phyloP scores from a whole-genome alignment of 2,797 vertebrate genomes.

The Aselliscus stoliczkanus region DNA sequence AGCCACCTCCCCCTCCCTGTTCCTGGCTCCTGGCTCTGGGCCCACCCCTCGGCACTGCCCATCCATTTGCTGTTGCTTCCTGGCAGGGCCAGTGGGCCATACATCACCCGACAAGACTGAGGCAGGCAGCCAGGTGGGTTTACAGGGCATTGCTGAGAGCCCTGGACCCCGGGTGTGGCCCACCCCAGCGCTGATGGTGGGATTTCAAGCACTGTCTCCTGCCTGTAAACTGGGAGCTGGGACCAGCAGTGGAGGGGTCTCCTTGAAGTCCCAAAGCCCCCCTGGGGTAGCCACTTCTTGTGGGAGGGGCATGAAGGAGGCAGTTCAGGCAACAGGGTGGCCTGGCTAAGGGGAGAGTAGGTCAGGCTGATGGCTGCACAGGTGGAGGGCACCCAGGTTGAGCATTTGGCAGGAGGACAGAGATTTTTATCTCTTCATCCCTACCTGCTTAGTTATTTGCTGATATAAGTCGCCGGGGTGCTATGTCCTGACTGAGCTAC shows the following conservation, averaged over 20 bases:
- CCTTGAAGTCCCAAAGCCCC: neutral
- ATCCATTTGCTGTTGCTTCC: constrained; percentile 56
- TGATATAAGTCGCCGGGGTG: neutral
- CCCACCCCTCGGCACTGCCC: constrained; percentile 37
- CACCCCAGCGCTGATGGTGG: neutral
- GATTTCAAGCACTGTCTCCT: neutral
- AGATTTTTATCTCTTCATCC: neutral
- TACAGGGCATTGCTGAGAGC: neutral
- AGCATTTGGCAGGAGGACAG: constrained; percentile 9
- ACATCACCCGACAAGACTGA: neutral
- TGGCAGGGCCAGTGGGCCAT: constrained; percentile 46
- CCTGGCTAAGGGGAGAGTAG: neutral
- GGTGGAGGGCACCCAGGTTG: neutral
- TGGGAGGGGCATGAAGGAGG: neutral
- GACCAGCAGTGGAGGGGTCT: neutral
- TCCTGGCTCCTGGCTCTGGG: constrained; percentile 49
- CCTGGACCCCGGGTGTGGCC: neutral
- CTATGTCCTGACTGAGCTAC: neutral
- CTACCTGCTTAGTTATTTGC: neutral
- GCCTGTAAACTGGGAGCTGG: neutral
- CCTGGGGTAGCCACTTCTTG: neutral
- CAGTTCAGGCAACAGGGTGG: neutral
- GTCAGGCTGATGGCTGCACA: neutral
- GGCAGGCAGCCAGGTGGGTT: neutral
- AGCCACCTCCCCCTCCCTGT: neutral